phyloP scores from a whole-genome alignment of 1,140 invertebrate species.

The Sycophila sp. region DNA sequence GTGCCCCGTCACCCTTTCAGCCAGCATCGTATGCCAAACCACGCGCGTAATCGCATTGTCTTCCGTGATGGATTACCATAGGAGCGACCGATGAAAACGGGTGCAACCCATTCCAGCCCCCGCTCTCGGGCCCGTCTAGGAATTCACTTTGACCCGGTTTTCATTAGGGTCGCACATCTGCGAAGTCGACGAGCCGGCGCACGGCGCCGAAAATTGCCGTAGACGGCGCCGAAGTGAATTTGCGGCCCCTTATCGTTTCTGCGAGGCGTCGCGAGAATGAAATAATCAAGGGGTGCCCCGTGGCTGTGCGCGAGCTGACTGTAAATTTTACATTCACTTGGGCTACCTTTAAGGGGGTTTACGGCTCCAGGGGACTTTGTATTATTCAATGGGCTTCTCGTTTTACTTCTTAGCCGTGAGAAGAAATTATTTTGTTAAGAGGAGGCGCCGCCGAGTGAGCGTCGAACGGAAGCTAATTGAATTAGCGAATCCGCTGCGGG shows the following conservation, averaged over 20 bases:
- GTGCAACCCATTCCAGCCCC: constrained; percentile 7
- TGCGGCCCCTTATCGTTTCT: too few relatives aligned
- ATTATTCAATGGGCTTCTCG: background rate
- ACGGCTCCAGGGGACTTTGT: background rate
- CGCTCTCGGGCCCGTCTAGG: background rate
- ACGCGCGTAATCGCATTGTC: constrained; percentile 46
- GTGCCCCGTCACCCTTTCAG: too few relatives aligned
- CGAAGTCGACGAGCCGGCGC: background rate
- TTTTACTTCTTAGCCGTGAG: background rate
- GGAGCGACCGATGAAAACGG: constrained; percentile 34
- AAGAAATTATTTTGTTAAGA: background rate
- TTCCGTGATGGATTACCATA: constrained; percentile 47
- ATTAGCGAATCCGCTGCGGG: too few relatives aligned
- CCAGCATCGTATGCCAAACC: constrained; percentile 5
- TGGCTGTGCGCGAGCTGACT: too few relatives aligned
- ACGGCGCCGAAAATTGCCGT: background rate
- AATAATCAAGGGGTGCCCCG: background rate
- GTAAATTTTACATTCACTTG: background rate
- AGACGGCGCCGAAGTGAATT: too few relatives aligned
- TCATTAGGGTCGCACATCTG: constrained; percentile 30
- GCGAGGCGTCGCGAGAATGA: background rate
- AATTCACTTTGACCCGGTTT: constrained; percentile 34
- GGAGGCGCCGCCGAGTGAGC: background rate
- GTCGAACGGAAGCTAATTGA: background rate
- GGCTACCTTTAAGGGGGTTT: background rate